Evolutionary conservation across 2,113 vertebrate genomes (phyloP).

Genomic region (Xyrauchen texanus): DNA sequence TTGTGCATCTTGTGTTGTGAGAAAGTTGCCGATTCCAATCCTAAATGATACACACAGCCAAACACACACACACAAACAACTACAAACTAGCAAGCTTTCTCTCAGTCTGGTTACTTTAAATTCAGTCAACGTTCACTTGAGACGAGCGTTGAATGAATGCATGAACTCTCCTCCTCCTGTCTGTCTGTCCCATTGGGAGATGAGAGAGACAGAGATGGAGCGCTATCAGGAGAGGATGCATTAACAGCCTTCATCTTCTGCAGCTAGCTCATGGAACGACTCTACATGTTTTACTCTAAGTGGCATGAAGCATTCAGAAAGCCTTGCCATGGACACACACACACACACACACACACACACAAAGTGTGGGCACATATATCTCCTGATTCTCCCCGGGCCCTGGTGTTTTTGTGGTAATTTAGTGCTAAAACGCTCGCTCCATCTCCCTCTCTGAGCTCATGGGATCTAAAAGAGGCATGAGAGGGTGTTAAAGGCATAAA

Average conservation of each 20-base stretch:
- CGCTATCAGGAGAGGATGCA: constrained; percentile 60
- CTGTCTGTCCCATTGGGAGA: constrained; percentile 66
- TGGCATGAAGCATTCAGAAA: constrained; percentile 52
- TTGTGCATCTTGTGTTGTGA: no score
- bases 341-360: no score
- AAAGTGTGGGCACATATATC: not conserved
- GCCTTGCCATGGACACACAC: not conserved
- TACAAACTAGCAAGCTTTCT: not conserved
- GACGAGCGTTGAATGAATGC: not conserved
- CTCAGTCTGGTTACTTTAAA: not conserved
- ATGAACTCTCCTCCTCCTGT: constrained; percentile 63
- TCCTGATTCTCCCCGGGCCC: constrained; percentile 1
- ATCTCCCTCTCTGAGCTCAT: not conserved
- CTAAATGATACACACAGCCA: no score
- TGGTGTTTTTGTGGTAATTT: constrained; percentile 33
- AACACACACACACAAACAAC: no score
- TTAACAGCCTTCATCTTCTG: constrained; percentile 63
- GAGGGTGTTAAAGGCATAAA: constrained; percentile 25
- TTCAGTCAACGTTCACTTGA: constrained; percentile 49
- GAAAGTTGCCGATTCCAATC: no score
- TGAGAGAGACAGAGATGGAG: constrained; percentile 54
- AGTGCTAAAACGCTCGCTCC: constrained; percentile 48
- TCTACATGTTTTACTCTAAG: constrained; percentile 40
- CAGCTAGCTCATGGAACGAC: constrained; percentile 17
- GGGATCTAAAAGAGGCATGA: not conserved